Evolutionary conservation across 1,140 invertebrate species (phyloP).

Genomic region (Formica selysi): DNA sequence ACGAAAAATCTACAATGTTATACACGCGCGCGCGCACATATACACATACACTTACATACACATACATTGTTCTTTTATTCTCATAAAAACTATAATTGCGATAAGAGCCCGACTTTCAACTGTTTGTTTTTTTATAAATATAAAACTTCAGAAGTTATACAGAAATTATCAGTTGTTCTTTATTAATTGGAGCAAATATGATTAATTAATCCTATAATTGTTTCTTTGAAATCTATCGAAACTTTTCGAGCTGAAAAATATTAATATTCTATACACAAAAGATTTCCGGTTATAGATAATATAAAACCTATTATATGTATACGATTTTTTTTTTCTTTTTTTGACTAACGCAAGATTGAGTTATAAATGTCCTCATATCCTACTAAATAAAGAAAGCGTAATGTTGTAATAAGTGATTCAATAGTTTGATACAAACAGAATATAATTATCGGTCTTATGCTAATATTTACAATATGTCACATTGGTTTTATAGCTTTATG

Average conservation of each 20-base stretch:
- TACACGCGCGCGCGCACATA: neutral
- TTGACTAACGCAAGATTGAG: slow-evolving; percentile 49
- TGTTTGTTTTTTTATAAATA: slow-evolving; percentile 43
- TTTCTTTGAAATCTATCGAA: neutral
- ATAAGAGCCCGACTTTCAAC: slow-evolving; percentile 15
- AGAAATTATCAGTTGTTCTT: slow-evolving; percentile 37
- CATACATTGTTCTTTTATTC: slow-evolving; percentile 3
- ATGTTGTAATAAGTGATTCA: slow-evolving; percentile 57
- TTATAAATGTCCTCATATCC: slow-evolving; percentile 50
- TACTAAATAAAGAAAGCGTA: slow-evolving; percentile 60
- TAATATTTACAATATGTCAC: slow-evolving; percentile 78
- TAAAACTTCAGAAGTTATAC: slow-evolving; percentile 55
- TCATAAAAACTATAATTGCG: slow-evolving; percentile 54
- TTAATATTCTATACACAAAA: slow-evolving; percentile 8
- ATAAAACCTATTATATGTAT: slow-evolving; percentile 32
- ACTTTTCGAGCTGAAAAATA: slow-evolving; percentile 28
- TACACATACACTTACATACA: neutral
- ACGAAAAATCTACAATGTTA: neutral
- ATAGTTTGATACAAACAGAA: slow-evolving; percentile 70
- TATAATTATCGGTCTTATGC: slow-evolving; percentile 70
- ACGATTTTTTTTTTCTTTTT: neutral
- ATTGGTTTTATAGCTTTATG: slow-evolving; percentile 51
- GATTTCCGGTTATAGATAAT: slow-evolving; percentile 21
- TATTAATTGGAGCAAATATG: slow-evolving; percentile 42
- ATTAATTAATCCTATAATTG: neutral